Evolutionary conservation across 2,888 invertebrate genomes (phyloP).

Genomic region (Gnatocerus cornutus): DNA sequence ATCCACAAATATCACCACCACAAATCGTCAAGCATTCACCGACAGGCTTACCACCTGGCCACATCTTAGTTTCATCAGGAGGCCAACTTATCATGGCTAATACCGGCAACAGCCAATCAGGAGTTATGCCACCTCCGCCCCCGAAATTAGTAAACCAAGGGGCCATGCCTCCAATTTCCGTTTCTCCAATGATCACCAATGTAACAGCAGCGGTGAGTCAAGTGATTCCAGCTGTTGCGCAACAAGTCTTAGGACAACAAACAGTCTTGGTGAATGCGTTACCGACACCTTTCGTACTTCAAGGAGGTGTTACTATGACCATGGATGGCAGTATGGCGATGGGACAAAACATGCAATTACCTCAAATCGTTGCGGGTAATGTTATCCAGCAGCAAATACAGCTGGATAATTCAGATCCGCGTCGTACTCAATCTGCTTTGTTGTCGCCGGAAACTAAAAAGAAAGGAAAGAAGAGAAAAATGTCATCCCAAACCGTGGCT

Average conservation of each 20-base stretch:
- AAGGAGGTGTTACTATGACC: constrained; percentile 82
- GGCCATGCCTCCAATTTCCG: constrained; percentile 76
- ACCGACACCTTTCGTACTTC: constrained; percentile 85
- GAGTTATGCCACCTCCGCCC: constrained; percentile 80
- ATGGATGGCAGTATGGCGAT: constrained; percentile 76
- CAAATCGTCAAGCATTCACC: constrained; percentile 72
- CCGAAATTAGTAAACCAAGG: constrained; percentile 66
- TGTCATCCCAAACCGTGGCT: constrained; percentile 79
- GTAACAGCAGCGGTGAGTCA: constrained; percentile 79
- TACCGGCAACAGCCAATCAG: constrained; percentile 72
- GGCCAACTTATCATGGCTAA: constrained; percentile 82
- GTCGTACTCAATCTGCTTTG: constrained; percentile 71
- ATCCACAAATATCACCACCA: constrained; percentile 67
- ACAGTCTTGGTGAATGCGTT: constrained; percentile 88
- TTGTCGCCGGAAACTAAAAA: constrained; percentile 81
- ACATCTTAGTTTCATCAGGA: constrained; percentile 84
- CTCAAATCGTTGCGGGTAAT: constrained; percentile 80
- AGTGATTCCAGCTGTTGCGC: constrained; percentile 76
- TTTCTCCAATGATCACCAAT: constrained; percentile 78
- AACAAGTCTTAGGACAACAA: constrained; percentile 78
- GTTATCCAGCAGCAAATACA: constrained; percentile 75
- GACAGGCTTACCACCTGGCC: constrained; percentile 76
- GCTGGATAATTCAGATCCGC: constrained; percentile 75
- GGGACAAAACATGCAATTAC: constrained; percentile 80
- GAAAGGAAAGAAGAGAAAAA: constrained; percentile 81